Base-by-base conservation (phyloP, 2,797 vertebrate species). In the Chloroceryle amazona region DNA sequence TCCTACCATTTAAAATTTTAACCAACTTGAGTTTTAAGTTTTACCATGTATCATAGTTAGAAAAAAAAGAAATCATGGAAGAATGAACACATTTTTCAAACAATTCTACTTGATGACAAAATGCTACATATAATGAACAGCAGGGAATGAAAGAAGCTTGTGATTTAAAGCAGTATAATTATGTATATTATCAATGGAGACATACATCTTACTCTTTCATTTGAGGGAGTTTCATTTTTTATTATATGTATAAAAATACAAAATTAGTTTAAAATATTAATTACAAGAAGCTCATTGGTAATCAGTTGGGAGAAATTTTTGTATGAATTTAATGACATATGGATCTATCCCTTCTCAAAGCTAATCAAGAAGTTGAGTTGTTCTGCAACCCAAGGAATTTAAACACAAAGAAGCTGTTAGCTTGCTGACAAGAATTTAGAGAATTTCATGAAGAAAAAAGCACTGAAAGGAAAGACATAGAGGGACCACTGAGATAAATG, bases 41-140 rank as follows among this genome's bases (percentile, higher is more conserved):
- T 80, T 29, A 12, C 10, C 3, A 5, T n/a, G 54, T 60, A 52
- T 44, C 39, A 21, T 25, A 42, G 49, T n/a, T 6, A 52, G 22
- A 68, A 51, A 75, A 76, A 65, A 60, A 22, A 60, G 20, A 13
- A 63, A 28, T 10, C 9, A 42, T 54, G 12, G 33, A 52, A 52
- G 37, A 82, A 42, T 57, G 7, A 33, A n/a, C 12, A 68, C 1
- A 51, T 80, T 89, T 93, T 90, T 86, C 26, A 66, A 91, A 70
- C 67, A 94, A 89, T 92, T 70, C 39, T 61, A 63, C 55, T 67
- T 94, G 79, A 83, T 85, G 52, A 73, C 35, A 85, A 94, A 94
- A 92, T 91, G 88, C 78, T 66, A 60, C 63, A 66, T 88, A 73
- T 70, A 96, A 93, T 86, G 51, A 91, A 88, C 20, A 81, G 21